Percentiles rank a stretch among this genome's conserved stretches.
Evolutionary conservation across 2,113 vertebrate genomes (phyloP).

Genomic region (Noctilio leporinus): DNA sequence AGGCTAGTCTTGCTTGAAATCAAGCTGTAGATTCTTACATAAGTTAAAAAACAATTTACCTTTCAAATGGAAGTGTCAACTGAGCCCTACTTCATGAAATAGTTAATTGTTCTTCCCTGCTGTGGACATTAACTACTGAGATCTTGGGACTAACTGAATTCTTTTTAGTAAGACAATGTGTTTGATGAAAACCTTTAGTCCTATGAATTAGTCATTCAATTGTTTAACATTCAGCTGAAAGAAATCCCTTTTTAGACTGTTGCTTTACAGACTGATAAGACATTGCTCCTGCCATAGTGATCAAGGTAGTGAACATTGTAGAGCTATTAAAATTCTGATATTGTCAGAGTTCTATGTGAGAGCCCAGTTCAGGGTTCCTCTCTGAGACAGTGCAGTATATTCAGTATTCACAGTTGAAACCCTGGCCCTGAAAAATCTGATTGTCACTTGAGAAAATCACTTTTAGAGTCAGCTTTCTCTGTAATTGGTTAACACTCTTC

Average conservation of each 20-base stretch:
- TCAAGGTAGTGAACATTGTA: background rate
- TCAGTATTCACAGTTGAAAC: conserved; percentile 54
- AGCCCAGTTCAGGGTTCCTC: conserved; percentile 1
- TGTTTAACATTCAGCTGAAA: conserved; percentile 24
- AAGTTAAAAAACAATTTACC: background rate
- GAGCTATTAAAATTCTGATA: conserved; percentile 39
- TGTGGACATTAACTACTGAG: conserved; percentile 15
- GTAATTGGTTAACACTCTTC: conserved; percentile 55
- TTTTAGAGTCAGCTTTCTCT: conserved; percentile 58
- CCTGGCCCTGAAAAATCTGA: conserved; percentile 56
- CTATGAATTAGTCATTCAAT: background rate
- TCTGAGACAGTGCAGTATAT: conserved; percentile 23
- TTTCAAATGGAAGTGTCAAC: background rate
- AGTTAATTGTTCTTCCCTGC: conserved; percentile 28
- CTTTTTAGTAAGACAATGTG: conserved; percentile 9
- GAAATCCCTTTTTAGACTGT: background rate
- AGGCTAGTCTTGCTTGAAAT: conserved; percentile 21
- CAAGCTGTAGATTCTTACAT: background rate
- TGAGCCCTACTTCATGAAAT: conserved; percentile 14
- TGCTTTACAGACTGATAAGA: conserved; percentile 30
- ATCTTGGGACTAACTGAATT: conserved; percentile 16
- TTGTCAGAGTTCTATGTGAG: conserved; percentile 1
- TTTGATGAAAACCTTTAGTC: conserved; percentile 30
- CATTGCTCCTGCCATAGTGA: background rate
- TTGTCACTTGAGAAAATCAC: conserved; percentile 59